phyloP scores from a whole-genome alignment of 2,888 invertebrate species.

The Athalia circularis region DNA sequence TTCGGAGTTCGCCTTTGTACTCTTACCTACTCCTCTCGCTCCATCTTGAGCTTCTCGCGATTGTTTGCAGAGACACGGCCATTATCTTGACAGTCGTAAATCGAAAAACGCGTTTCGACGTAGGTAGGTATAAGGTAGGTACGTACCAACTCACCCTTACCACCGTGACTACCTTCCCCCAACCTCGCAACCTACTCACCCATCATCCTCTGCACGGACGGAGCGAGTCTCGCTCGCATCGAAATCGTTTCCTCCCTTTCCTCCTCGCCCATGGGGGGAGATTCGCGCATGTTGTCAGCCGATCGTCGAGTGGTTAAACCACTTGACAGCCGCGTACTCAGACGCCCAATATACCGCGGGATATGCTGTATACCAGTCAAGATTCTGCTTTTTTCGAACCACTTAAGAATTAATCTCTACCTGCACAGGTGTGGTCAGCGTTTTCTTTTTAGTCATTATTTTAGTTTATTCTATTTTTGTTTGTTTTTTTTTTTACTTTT shows the following conservation, averaged over 20 bases:
- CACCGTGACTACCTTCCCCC: neutral
- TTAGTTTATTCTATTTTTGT: neutral
- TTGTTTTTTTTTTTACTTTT: neutral
- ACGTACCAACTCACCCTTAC: neutral
- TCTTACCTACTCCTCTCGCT: slow-evolving; percentile 9
- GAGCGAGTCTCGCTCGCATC: neutral
- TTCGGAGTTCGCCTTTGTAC: slow-evolving; percentile 33
- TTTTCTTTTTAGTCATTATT: neutral
- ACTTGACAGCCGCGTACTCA: slow-evolving; percentile 42
- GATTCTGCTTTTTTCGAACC: slow-evolving; percentile 18
- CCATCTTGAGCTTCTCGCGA: slow-evolving; percentile 36
- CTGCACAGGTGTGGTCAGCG: slow-evolving; percentile 36
- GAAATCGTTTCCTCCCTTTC: neutral
- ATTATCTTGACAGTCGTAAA: slow-evolving; percentile 44
- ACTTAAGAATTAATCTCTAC: slow-evolving; percentile 39
- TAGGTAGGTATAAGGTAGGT: slow-evolving; percentile 7
- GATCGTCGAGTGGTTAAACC: slow-evolving; percentile 42
- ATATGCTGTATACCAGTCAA: neutral
- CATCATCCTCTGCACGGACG: neutral
- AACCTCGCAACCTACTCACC: neutral
- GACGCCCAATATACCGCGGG: slow-evolving; percentile 28
- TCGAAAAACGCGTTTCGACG: slow-evolving; percentile 39
- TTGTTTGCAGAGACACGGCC: slow-evolving; percentile 44
- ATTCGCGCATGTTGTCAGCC: slow-evolving; percentile 40
- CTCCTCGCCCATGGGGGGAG: neutral